These are phyloP conservation scores for Terrapene triunguis DNA, from an alignment of 2,113 vertebrate species.

Conservation along the genomic window DNA sequence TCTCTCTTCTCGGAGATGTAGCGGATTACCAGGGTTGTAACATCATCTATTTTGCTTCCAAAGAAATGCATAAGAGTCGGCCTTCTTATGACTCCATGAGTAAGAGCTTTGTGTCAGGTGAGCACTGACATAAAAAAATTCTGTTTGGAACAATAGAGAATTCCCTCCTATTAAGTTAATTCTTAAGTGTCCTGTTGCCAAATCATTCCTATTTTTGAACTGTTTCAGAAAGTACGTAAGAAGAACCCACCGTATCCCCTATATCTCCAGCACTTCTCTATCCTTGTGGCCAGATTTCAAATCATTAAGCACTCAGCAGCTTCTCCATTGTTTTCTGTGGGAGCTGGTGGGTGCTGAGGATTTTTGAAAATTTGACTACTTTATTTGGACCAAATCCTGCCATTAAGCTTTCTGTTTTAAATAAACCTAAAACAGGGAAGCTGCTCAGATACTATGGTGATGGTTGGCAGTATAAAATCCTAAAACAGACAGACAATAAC, in stretches of 20 bases:
- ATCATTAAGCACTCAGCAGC: neutral
- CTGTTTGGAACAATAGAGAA: neutral
- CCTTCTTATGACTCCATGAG: neutral
- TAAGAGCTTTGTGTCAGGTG: neutral
- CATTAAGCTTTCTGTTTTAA: neutral
- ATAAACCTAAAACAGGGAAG: neutral
- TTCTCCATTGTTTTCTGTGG: neutral
- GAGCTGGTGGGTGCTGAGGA: neutral
- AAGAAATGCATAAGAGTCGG: neutral
- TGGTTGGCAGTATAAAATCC: too few species aligned
- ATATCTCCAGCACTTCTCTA: neutral
- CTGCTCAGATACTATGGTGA: neutral
- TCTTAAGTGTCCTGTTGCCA: neutral
- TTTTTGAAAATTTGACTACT: neutral
- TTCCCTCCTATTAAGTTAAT: neutral
- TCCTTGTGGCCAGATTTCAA: neutral
- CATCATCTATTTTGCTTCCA: neutral
- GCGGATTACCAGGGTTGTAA: constrained; percentile 11
- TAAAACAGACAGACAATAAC: too few species aligned
- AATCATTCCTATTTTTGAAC: neutral
- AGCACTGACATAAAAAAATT: neutral
- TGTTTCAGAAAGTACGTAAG: neutral
- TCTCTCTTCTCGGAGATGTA: neutral
- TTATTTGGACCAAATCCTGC: neutral
- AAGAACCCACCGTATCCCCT: neutral